Evolutionary conservation across 2,113 vertebrate genomes (phyloP).

Genomic region (Opisthocomus hoazin): DNA sequence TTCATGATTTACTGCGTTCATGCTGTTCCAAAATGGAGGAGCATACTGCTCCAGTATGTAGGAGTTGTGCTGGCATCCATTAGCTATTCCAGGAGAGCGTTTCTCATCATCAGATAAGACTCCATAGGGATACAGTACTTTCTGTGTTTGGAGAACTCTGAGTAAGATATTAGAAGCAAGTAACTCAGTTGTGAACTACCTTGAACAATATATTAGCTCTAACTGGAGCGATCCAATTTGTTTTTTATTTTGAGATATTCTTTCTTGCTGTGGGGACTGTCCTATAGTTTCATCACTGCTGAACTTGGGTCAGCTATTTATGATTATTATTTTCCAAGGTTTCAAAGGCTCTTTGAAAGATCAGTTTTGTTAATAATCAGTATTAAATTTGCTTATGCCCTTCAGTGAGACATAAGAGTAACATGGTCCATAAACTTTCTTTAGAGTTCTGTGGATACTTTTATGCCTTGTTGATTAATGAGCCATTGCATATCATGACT

Average conservation of each 20-base stretch:
- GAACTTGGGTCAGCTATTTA: background rate
- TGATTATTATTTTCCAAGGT: background rate
- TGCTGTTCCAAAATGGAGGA: background rate
- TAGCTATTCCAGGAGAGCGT: background rate
- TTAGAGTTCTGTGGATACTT: conserved; percentile 7
- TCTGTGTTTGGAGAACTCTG: background rate
- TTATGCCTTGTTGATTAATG: background rate
- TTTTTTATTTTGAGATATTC: background rate
- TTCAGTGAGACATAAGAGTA: background rate
- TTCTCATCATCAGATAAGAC: background rate
- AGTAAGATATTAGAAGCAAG: background rate
- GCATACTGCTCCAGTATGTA: background rate
- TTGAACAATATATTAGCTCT: background rate
- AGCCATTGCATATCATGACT: background rate
- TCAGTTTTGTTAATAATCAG: conserved; percentile 2
- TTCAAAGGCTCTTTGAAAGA: background rate
- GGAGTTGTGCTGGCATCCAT: background rate
- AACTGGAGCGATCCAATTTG: background rate
- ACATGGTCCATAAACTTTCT: background rate
- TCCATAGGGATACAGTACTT: background rate
- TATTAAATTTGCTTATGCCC: conserved; percentile 12
- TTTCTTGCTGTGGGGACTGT: background rate
- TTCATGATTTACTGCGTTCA: background rate
- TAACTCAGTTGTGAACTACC: background rate
- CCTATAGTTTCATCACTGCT: background rate